Conservation (phyloP, 2,113 vertebrate genomes). For the Lagopus muta region DNA sequence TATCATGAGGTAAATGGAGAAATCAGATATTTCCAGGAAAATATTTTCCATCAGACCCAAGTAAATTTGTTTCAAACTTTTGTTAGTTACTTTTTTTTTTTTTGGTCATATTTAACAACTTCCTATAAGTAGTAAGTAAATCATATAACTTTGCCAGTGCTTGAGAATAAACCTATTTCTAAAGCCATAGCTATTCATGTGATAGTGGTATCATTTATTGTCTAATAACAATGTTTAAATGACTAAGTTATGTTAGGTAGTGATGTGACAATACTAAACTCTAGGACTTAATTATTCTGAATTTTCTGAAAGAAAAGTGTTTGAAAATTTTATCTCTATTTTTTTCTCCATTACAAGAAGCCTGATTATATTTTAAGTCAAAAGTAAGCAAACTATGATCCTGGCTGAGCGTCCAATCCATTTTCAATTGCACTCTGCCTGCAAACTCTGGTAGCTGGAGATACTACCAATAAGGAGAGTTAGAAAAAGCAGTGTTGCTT, state of each 20-base stretch:
- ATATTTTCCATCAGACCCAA: neutral
- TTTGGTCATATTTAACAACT: neutral
- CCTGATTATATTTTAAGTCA: neutral
- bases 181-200: neutral
- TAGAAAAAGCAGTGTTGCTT: neutral
- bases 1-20: conserved; percentile 72
- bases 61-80: neutral
- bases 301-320: neutral
- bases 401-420: neutral
- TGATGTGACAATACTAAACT: neutral
- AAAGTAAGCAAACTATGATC: neutral
- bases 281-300: neutral
- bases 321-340: neutral
- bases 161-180: neutral
- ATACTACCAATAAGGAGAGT: neutral
- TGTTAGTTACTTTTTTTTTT: accelerated
- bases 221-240: neutral
- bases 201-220: neutral
- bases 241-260: neutral
- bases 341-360: neutral
- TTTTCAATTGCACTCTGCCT: neutral
- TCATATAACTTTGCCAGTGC: neutral
- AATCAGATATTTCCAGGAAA: conserved; percentile 74
- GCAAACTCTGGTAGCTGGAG: neutral
- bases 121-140: neutral